Percentiles rank a stretch among this genome's conserved stretches.
Evolutionary conservation across 92 coral and sea anemone genomes (phyloP).

Genomic region (Phymanthus crucifer): DNA sequence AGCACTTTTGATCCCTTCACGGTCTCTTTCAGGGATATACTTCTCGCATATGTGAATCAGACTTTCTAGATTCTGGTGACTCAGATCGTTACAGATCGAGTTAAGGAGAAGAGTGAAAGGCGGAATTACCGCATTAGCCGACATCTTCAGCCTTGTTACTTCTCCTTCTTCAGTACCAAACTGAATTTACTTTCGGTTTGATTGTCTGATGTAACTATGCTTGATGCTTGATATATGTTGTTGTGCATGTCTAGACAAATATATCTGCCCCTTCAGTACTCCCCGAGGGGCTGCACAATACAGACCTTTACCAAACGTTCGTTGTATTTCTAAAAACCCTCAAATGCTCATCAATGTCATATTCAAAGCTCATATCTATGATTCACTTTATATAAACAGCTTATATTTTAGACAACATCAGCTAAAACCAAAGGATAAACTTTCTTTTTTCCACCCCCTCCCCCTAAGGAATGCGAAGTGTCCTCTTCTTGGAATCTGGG

Average conservation of each 20-base stretch:
- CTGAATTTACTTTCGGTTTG: not conserved
- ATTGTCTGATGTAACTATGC: not conserved
- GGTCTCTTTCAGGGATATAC: conserved; percentile 50
- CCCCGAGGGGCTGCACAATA: not conserved
- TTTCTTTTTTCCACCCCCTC: not conserved
- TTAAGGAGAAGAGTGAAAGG: conserved; percentile 72
- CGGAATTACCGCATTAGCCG: conserved; percentile 20
- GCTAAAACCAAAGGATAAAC: not conserved
- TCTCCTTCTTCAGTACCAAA: too few species aligned
- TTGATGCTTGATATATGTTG: not conserved
- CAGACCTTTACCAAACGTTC: not conserved
- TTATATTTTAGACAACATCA: not conserved
- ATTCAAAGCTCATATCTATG: too few species aligned
- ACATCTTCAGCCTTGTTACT: too few species aligned
- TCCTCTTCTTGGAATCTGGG: conserved; percentile 16
- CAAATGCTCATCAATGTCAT: too few species aligned
- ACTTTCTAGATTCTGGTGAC: conserved; percentile 56
- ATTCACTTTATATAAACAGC: not conserved
- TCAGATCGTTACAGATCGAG: conserved; percentile 73
- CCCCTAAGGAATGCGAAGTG: not conserved
- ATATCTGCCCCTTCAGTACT: not conserved
- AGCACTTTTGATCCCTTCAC: conserved; percentile 61
- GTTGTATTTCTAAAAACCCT: not conserved
- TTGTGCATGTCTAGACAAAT: not conserved
- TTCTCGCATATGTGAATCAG: conserved; percentile 60